Conservation (phyloP, 2,113 vertebrate species). For the Pluvianellus socialis region DNA sequence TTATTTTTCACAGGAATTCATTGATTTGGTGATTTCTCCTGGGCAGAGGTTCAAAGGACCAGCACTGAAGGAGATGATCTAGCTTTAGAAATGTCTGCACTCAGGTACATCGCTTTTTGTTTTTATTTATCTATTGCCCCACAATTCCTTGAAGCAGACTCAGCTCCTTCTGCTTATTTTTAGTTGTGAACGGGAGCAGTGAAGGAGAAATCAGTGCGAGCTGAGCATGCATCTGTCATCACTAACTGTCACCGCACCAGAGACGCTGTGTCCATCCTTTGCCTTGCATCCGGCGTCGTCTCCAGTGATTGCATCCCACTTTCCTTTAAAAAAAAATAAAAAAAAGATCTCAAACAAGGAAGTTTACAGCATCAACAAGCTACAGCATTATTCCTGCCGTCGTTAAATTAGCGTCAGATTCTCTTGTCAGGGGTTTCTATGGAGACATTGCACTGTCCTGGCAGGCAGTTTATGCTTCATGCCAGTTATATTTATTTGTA, state of each 20-base stretch:
- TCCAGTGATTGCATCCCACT: fast-evolving
- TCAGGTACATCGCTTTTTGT: fast-evolving
- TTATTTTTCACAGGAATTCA: neutral
- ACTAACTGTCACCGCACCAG: neutral
- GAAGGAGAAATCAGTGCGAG: neutral
- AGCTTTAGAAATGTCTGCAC: neutral
- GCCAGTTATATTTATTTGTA: neutral
- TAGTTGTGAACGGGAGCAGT: neutral
- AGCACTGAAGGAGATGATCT: neutral
- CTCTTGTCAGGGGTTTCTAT: conserved; percentile 46
- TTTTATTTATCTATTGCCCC: neutral
- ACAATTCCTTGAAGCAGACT: neutral
- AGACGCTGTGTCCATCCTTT: fast-evolving
- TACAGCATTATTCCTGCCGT: neutral
- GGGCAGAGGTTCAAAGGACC: neutral
- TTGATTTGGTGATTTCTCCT: neutral
- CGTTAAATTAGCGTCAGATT: neutral
- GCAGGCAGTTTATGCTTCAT: neutral
- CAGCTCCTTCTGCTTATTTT: conserved; percentile 34
- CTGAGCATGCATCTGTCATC: neutral
- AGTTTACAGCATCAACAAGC: neutral
- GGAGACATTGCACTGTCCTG: conserved; percentile 59
- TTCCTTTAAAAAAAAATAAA: neutral
- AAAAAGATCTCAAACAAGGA: fast-evolving
- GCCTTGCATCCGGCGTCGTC: fast-evolving